Percentiles rank a stretch among this genome's conserved stretches.
These are phyloP conservation scores for Cryptomyrus ogoouensis DNA, from an alignment of 2,113 vertebrate species.

Conservation along the genomic window DNA sequence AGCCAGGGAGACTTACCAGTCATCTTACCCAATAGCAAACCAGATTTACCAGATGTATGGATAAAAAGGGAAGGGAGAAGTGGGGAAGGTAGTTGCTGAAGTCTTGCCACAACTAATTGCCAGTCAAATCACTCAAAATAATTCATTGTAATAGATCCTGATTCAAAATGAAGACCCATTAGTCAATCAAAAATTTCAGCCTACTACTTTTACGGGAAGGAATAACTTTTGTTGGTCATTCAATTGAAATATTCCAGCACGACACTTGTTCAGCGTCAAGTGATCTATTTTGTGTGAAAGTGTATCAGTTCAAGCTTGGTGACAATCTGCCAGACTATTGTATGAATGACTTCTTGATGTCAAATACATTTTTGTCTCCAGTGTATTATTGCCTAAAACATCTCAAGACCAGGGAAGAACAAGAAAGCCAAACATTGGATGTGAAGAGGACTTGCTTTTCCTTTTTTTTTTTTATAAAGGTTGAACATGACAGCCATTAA, in stretches of 20 bases:
- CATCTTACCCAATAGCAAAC: constrained; percentile 89
- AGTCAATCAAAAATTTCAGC: not conserved
- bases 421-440: not conserved
- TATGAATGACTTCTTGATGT: not conserved
- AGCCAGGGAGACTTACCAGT: constrained; percentile 69
- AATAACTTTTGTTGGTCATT: not conserved
- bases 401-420: not conserved
- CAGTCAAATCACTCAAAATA: constrained; percentile 7
- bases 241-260: not conserved
- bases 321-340: not conserved
- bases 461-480: not conserved
- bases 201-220: not conserved
- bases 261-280: not conserved
- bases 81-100: constrained; percentile 69
- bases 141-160: not conserved
- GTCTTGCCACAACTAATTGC: constrained; percentile 14
- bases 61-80: constrained; percentile 80
- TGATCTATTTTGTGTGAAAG: not conserved
- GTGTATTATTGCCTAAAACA: not conserved
- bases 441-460: not conserved
- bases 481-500: not conserved
- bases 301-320: not conserved
- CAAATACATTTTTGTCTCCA: not conserved
- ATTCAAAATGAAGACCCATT: not conserved
- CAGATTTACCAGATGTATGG: constrained; percentile 92